A percentile compares a stretch with the other conserved stretches of the same genome.
Evolutionary conservation across 2,113 vertebrate species (phyloP).

Genomic region (Pedetes capensis): DNA sequence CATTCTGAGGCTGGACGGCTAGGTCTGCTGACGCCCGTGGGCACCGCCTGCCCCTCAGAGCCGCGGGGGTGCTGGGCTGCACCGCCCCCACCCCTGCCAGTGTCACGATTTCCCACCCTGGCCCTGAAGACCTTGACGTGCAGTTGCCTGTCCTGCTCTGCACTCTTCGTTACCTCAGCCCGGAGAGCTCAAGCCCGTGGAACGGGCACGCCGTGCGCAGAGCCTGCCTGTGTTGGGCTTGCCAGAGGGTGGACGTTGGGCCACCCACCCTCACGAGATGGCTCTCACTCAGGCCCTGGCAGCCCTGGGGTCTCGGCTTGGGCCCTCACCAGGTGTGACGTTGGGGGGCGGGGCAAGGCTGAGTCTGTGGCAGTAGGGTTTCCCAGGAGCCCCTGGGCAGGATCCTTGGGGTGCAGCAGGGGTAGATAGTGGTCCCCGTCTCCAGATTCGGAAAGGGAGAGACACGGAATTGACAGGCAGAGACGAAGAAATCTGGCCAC

Average conservation of each 20-base stretch:
- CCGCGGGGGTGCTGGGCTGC: not conserved
- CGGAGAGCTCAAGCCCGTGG: not conserved
- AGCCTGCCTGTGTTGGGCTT: no score
- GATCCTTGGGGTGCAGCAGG: not conserved
- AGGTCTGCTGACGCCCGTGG: no score
- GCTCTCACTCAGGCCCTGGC: not conserved
- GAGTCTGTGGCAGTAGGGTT: not conserved
- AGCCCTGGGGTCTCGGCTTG: not conserved
- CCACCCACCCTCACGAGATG: not conserved
- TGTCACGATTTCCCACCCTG: conserved; percentile 49
- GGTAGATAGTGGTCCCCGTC: no score
- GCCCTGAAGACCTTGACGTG: conserved; percentile 55
- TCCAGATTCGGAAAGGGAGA: not conserved
- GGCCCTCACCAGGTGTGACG: not conserved
- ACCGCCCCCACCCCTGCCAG: not conserved
- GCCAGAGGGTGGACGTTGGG: no score
- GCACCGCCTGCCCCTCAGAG: not conserved
- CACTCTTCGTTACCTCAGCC: conserved; percentile 41
- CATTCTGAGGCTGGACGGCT: no score
- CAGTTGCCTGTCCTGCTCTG: conserved; percentile 52
- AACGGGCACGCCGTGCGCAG: conserved; percentile 3
- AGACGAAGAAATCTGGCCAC: not conserved
- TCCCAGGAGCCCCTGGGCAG: not conserved
- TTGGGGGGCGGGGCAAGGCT: not conserved
- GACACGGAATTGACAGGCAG: not conserved